phyloP scores from a whole-genome alignment of 2,888 invertebrate species.

The Nymphalis polychloros region DNA sequence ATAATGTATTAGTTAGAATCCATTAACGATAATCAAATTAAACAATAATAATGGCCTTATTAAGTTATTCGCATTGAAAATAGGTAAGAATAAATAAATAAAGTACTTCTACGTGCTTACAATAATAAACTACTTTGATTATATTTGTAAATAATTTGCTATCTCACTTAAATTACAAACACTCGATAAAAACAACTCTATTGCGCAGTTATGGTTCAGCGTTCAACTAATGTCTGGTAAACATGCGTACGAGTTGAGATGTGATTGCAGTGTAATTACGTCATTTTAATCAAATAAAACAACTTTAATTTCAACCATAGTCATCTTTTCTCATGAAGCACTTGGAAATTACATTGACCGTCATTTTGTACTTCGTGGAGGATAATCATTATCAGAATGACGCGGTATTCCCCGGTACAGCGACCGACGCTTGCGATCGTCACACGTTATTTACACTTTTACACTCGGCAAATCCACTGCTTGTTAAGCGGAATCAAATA shows the following conservation, averaged over 20 bases:
- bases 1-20: slow-evolving; percentile 23
- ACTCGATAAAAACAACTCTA: slow-evolving; percentile 29
- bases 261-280: slow-evolving; percentile 16
- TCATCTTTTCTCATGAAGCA: slow-evolving; percentile 9
- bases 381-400: slow-evolving; percentile 54
- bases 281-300: slow-evolving; percentile 16
- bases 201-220: slow-evolving; percentile 32
- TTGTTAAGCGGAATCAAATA: slow-evolving; percentile 54
- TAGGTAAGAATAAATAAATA: neutral
- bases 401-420: slow-evolving; percentile 62
- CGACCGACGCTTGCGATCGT: slow-evolving; percentile 41
- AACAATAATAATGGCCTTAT: slow-evolving; percentile 9
- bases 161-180: slow-evolving; percentile 18
- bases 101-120: neutral
- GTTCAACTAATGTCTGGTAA: slow-evolving; percentile 30
- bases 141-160: slow-evolving; percentile 14
- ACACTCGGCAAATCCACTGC: slow-evolving; percentile 51
- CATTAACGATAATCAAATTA: slow-evolving; percentile 15
- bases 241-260: slow-evolving; percentile 19
- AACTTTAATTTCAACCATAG: neutral
- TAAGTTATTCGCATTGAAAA: slow-evolving; percentile 10
- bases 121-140: slow-evolving; percentile 1
- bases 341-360: slow-evolving; percentile 35
- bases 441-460: slow-evolving; percentile 52
- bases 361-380: slow-evolving; percentile 33